Base-by-base conservation (phyloP, 2,797 vertebrate genomes). In the Trematomus bernacchii region DNA sequence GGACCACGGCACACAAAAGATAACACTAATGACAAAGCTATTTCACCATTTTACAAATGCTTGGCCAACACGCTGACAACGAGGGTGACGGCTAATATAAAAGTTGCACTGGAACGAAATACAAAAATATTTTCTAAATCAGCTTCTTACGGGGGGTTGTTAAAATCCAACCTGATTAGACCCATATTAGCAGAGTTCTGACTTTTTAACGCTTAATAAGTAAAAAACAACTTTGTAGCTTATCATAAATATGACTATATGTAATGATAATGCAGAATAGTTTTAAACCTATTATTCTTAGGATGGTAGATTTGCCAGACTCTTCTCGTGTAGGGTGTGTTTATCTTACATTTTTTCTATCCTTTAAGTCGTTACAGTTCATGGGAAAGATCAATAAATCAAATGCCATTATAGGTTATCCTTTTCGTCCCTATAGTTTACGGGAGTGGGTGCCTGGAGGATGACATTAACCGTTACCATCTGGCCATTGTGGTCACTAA, bases 11-110 rank as follows among this genome's bases (percentile, higher is more conserved):
- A 8, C 62, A 68, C 37, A 37, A 52, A 48, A 85, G 87, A 92
- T 89, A 91, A 87, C 64, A 6, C 63, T 81, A 83, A 85, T 79
- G 71, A 85, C 77, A 73, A 51, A 23, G 67, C 73, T 76, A 64
- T 75, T 87, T 83, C 77, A 82, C 47, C 37, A 8, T 88, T 87
- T 87, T 85, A 82, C 85, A 85, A 78, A 76, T 74, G 23, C 83
- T 55, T 67, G 21, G 51, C 77, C 80, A 71, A 48, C 23, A 66
- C 16, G 16, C 23, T 47, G 52, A 64, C 16, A 64, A 54, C 3
- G 57, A 61, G 16, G 18, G n/a, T 23, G 48, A 57, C 40, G 10
- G 30, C 33, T 60, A 8, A 44, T 63, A 61, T 40, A 37, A 81
- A 76, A 51, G 21, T 10, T 21, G 2, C 10, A 53, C n/a, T 23